Base-by-base conservation (phyloP, 2,888 invertebrate species). In the Pogonocherus hispidulus region DNA sequence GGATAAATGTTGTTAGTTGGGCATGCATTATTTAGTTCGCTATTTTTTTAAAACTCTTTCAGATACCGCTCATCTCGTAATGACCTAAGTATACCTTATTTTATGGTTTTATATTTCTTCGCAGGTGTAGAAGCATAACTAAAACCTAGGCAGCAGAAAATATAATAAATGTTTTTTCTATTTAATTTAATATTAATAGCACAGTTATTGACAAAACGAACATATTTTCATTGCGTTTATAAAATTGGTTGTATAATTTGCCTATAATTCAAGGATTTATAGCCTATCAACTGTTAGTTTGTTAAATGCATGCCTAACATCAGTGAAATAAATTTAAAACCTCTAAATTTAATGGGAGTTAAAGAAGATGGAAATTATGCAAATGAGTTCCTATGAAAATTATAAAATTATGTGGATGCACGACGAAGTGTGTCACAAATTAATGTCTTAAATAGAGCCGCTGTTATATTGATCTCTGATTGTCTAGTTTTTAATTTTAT, bases 381-480 rank as follows among this genome's bases (percentile, higher is more conserved):
- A 14, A 41, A 41, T 41, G 14, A 41, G 14, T 41, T 14, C 2
- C 16, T 5, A 5, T 14, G 14, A 41, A 27, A 41, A 14, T 14
- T 4, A 41, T 41, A 14, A 41, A 41, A 41, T 41, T 41, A 41
- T 41, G 41, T n/a, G n/a, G 41, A 14, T 41, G 16, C 41, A 41
- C 5, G n/a, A 14, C n/a, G 14, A 41, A n/a, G 41, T n/a, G 41
- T 41, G 14, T 41, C 41, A 14, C 41, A n/a, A n/a, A 41, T 41
- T 41, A 41, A 41, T 16, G 41, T 14, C 41, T 41, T 41, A 27
- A 52, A 52, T 20, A 14, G n/a, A 14, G 5, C 27, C 23, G 3
- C n/a, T 52, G 27, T 52, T 23, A 52, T 52, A 52, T 52, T 23
- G 52, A 52, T 52, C 52, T n/a, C 41, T 14, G 41, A 49, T 49